Conservation (phyloP, 1,140 invertebrate genomes). For the Drosophila teissieri region DNA sequence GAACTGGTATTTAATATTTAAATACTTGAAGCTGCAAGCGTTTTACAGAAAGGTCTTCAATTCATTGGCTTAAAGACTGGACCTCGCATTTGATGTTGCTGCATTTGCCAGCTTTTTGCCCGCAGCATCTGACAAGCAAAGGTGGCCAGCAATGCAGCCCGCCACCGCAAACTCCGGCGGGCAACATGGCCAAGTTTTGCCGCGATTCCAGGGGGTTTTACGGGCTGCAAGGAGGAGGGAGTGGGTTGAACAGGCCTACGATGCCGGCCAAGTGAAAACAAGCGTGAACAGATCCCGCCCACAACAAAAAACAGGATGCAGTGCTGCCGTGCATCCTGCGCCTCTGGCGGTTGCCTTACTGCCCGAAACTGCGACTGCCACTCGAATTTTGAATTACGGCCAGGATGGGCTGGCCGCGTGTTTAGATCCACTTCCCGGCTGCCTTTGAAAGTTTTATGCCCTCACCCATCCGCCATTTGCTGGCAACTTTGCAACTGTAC, state of each 20-base stretch:
- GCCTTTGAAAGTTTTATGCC: conserved; percentile 73
- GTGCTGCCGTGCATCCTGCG: conserved; percentile 62
- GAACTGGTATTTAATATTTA: too few relatives aligned
- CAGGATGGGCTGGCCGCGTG: conserved; percentile 51
- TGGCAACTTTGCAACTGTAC: conserved; percentile 74
- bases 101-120: conserved; percentile 13
- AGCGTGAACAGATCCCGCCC: conserved; percentile 66
- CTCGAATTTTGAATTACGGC: conserved; percentile 82
- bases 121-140: conserved; percentile 40
- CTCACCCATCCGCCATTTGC: conserved; percentile 27
- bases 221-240: not conserved
- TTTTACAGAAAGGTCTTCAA: too few relatives aligned
- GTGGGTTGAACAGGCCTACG: conserved; percentile 21
- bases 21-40: too few relatives aligned
- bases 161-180: conserved; percentile 33
- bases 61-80: conserved; percentile 1
- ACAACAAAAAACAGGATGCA: conserved; percentile 68
- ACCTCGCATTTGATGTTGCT: conserved; percentile 6
- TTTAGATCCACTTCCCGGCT: conserved; percentile 73
- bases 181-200: conserved; percentile 32
- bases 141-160: conserved; percentile 27
- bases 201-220: not conserved
- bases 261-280: conserved; percentile 58
- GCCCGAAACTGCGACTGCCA: conserved; percentile 57
- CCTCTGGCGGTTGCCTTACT: conserved; percentile 57